These are phyloP conservation scores for Erinaceus europaeus DNA, from an alignment of 2,113 vertebrate genomes.

Conservation along the genomic window DNA sequence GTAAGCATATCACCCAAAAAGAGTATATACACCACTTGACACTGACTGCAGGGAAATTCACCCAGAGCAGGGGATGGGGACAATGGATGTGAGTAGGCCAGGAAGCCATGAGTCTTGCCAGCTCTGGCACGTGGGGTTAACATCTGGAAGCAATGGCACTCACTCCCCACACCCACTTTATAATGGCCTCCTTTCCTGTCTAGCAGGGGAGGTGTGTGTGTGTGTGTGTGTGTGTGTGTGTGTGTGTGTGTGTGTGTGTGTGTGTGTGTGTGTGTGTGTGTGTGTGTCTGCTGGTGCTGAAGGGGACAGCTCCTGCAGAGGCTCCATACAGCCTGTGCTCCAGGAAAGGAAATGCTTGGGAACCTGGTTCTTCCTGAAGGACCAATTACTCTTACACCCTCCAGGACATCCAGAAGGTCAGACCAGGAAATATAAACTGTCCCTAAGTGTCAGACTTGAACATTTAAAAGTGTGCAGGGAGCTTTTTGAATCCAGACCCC, in stretches of 20 bases:
- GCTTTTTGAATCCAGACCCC: neutral
- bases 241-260: neutral
- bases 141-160: neutral
- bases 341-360: neutral
- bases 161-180: neutral
- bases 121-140: neutral
- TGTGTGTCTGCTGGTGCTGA: slow-evolving; percentile 47
- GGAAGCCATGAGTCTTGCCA: neutral
- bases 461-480: neutral
- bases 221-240: too few relatives aligned
- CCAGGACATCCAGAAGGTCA: neutral
- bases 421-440: neutral
- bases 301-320: slow-evolving; percentile 56
- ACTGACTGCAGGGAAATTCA: neutral
- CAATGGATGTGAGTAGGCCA: neutral
- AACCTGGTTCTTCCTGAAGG: neutral
- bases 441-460: neutral
- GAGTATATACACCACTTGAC: neutral
- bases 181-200: neutral
- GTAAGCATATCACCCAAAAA: neutral
- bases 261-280: neutral
- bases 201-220: too few relatives aligned
- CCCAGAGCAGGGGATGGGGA: neutral
- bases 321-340: fast-evolving
- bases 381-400: neutral